Evolutionary conservation across 2,888 invertebrate species (phyloP), one percentile per base, ranked within the genome.

Genomic region (Onthophagus sagittarius): DNA sequence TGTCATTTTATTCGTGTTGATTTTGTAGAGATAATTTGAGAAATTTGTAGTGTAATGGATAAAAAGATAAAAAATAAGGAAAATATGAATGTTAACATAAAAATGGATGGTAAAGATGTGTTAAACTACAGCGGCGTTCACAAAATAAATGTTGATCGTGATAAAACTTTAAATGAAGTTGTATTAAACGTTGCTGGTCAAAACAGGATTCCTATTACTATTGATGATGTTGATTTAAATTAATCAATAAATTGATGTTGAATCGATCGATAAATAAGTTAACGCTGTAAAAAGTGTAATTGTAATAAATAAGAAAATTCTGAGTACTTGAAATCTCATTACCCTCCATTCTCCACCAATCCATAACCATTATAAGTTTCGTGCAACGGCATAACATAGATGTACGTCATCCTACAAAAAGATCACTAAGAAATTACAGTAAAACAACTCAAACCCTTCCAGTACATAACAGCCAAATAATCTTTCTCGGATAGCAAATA

Each of bases 371-470:
- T 82, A 78, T 83, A 79, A 71, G 83, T 82, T 79, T 84, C 84
- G 77, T 82, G 81, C 53, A 84, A 79, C 65, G 86, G 85, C 82
- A 84, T 83, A 72, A 86, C 85, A 76, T 85, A 84, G 77, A 86
- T 86, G 79, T 83, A 86, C 75, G 86, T 86, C 86, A 86, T 86
- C 79, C 82, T 83, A 11, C 70, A 63, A 71, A n/a, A 71, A 31
- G 5, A 71, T 32, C 71, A 63, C 63, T 63, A 23, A 23, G 23
- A 23, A 23, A 23, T 71, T 62, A 53, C 11, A 63, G 23, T 62
- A 15, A n/a, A 62, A 7, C 15, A 71, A 39, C n/a, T 4, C 53
- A 53, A 71, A 71, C 9, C 7, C 31, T 9, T 7, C 14, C 15
- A 62, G 2, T 71, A 71, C 53, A 71, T 15, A 62, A 62, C 62